These are phyloP conservation scores for Strix aluco DNA, from an alignment of 2,113 vertebrate genomes.

Conservation along the genomic window DNA sequence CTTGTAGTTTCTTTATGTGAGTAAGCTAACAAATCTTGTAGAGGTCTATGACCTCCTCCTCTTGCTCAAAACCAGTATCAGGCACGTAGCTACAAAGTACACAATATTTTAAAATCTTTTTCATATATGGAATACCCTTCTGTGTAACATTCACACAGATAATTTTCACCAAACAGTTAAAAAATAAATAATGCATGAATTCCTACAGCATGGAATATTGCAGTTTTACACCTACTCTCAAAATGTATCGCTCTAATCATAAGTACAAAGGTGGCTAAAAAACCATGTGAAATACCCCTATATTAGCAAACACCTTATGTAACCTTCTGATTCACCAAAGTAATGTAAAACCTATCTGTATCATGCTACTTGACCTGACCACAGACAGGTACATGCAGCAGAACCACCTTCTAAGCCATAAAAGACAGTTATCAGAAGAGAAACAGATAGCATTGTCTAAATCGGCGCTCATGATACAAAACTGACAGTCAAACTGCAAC, in stretches of 20 bases:
- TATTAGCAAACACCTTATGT: not conserved
- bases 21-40: not conserved
- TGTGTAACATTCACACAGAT: not conserved
- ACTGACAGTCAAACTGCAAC: not conserved
- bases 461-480: not conserved
- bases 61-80: not conserved
- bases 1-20: accelerated
- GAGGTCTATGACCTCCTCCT: not conserved
- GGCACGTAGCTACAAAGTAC: not conserved
- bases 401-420: not conserved
- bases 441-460: not conserved
- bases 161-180: not conserved
- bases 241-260: not conserved
- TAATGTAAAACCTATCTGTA: not conserved
- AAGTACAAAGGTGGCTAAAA: not conserved
- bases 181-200: not conserved
- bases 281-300: not conserved
- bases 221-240: not conserved
- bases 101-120: not conserved
- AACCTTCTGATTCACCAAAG: not conserved
- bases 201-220: not conserved
- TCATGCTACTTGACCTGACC: not conserved
- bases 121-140: not conserved
- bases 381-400: not conserved
- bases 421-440: not conserved